phyloP scores from a whole-genome alignment of 2,888 invertebrate genomes.

The Nemoura dubitans region DNA sequence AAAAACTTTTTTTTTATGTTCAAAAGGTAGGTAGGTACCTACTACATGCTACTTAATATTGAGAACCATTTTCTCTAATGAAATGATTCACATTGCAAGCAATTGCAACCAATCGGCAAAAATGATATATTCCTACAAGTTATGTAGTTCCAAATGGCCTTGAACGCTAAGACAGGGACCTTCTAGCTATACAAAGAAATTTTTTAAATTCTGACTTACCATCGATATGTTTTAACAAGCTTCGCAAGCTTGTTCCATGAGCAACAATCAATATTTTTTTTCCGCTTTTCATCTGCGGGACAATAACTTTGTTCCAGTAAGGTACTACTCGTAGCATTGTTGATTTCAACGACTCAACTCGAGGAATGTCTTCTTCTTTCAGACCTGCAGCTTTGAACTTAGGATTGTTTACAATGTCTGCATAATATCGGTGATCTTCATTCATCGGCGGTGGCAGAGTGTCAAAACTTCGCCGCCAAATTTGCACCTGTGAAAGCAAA shows the following conservation, averaged over 20 bases:
- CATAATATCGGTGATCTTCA: constrained; percentile 56
- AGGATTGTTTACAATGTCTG: constrained; percentile 56
- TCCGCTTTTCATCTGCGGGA: constrained; percentile 59
- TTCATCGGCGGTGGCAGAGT: constrained; percentile 59
- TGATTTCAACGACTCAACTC: constrained; percentile 58
- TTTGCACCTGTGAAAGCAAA: constrained; percentile 58
- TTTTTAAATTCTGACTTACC: constrained; percentile 52
- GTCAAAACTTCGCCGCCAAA: constrained; percentile 60
- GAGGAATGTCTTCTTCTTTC: constrained; percentile 56
- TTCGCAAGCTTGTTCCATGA: constrained; percentile 59
- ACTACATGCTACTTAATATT: no score
- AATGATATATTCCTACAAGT: no score
- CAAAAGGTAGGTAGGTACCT: no score
- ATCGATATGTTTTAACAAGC: constrained; percentile 59
- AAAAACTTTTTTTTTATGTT: no score
- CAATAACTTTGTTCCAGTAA: constrained; percentile 64
- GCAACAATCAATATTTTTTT: constrained; percentile 58
- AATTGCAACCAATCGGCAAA: no score
- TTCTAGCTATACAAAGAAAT: not conserved
- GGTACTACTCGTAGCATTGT: constrained; percentile 59
- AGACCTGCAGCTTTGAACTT: constrained; percentile 52
- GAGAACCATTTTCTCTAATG: no score
- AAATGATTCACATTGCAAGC: no score
- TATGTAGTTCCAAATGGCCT: no score
- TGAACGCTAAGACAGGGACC: no score